Evolutionary conservation across 2,797 vertebrate species (phyloP).

Genomic region (Kryptolebias ocellatus): DNA sequence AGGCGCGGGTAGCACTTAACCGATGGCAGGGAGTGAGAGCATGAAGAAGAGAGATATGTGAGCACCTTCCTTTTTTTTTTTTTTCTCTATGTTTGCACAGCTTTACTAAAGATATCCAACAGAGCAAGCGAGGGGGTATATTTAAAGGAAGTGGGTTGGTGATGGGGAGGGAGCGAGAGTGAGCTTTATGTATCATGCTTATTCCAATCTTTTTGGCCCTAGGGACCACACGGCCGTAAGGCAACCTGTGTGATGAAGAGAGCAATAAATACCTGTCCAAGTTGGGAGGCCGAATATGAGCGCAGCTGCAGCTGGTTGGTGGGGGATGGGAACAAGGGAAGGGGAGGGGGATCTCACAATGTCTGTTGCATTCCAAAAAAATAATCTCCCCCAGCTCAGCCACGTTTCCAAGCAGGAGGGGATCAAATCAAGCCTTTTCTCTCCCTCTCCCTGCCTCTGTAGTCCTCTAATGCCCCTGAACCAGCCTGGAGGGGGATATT

Average conservation of each 20-base stretch:
- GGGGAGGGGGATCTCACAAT: slow-evolving; percentile 77
- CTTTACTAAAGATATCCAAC: slow-evolving; percentile 84
- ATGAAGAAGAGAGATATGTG: slow-evolving; percentile 68
- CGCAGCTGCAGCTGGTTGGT: slow-evolving; percentile 77
- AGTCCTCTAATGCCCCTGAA: slow-evolving; percentile 76
- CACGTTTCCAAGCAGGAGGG: slow-evolving; percentile 78
- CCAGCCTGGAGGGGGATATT: slow-evolving; percentile 76
- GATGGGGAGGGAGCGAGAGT: slow-evolving; percentile 51
- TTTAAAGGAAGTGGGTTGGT: slow-evolving; percentile 72
- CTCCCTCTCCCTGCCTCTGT: slow-evolving; percentile 66
- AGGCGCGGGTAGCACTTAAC: slow-evolving; percentile 77
- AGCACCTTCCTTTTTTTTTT: slow-evolving; percentile 82
- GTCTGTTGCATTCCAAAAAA: slow-evolving; percentile 84
- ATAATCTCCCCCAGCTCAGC: slow-evolving; percentile 81
- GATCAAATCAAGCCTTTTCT: slow-evolving; percentile 77
- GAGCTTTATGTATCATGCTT: slow-evolving; percentile 72
- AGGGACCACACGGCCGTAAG: slow-evolving; percentile 79
- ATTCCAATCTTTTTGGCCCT: slow-evolving; percentile 76
- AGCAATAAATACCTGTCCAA: slow-evolving; percentile 86
- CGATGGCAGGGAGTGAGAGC: slow-evolving; percentile 76
- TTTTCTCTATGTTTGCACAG: slow-evolving; percentile 84
- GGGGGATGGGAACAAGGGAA: slow-evolving; percentile 62
- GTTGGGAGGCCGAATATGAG: slow-evolving; percentile 79
- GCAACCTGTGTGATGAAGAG: slow-evolving; percentile 79
- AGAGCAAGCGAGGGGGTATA: slow-evolving; percentile 66